Percentiles rank a stretch among this genome's conserved stretches.
Evolutionary conservation across 30 jellyfish, hydroid and myxozoan species (phyloP).

Genomic region (Cassiopea andromeda): DNA sequence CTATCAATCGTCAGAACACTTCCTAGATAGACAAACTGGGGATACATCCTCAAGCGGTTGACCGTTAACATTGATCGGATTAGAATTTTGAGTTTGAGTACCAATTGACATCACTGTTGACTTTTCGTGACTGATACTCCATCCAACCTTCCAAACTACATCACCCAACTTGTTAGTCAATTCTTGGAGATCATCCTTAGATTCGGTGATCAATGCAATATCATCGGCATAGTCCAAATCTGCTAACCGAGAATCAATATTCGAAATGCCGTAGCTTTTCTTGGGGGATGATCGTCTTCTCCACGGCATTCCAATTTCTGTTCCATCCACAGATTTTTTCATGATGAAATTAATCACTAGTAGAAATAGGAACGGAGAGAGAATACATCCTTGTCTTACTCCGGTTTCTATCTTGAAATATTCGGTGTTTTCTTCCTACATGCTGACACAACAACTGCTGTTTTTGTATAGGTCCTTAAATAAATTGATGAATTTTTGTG

Average conservation of each 20-base stretch:
- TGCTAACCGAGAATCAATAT: no score
- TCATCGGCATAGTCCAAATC: conserved; percentile 17
- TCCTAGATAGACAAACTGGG: conserved; percentile 2
- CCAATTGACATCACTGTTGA: background rate
- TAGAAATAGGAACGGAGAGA: conserved; percentile 16
- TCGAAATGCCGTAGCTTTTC: no score
- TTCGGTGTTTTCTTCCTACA: background rate
- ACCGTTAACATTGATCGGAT: background rate
- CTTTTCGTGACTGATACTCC: background rate
- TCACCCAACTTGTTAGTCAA: background rate
- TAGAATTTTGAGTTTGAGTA: background rate
- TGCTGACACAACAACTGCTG: background rate
- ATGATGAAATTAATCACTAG: background rate
- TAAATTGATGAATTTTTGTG: background rate
- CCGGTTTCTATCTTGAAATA: conserved; percentile 10
- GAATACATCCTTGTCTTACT: conserved; percentile 1
- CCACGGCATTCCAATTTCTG: background rate
- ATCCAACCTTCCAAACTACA: background rate
- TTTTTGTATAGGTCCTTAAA: background rate
- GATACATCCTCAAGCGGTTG: background rate
- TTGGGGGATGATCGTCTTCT: background rate
- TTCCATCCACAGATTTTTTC: background rate
- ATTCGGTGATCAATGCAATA: conserved; percentile 2
- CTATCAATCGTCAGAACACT: background rate
- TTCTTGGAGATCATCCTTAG: background rate